Evolutionary conservation across 2,113 vertebrate genomes (phyloP).

Genomic region (human (Homo sapiens)): GRCh38 chr12:7301001-7301500

Average conservation of each 20-base stretch:
- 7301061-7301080: background rate
- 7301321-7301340: background rate
- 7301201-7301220: background rate
- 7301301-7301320: background rate
- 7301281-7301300: background rate
- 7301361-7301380: background rate
- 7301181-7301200: background rate
- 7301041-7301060: background rate
- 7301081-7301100: background rate
- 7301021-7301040: background rate
- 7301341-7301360: background rate
- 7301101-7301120: background rate
- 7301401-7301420: background rate
- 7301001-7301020: background rate
- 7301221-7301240: background rate
- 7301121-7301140: background rate
- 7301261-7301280: background rate
- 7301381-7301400: background rate
- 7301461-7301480: background rate
- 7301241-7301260: background rate
- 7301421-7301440: background rate
- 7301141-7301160: background rate
- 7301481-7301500: background rate
- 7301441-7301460: background rate
- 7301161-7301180: background rate